Conservation (phyloP, 2,113 vertebrate species). For the Scophthalmus maximus region DNA sequence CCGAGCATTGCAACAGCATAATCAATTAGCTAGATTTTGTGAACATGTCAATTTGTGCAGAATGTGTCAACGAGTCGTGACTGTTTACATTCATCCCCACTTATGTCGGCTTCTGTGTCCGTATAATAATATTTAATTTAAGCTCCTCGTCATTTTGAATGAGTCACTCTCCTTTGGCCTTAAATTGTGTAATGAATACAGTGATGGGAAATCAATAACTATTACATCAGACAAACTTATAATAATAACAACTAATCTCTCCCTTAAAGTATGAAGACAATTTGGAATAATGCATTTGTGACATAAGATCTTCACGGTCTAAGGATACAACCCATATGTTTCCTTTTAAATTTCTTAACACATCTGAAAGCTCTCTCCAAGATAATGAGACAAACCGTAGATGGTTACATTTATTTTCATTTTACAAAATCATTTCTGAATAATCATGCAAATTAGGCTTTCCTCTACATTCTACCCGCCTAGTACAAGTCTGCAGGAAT, state of each 20-base stretch:
- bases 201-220: too few species aligned
- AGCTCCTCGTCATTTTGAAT: not conserved
- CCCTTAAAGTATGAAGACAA: not conserved
- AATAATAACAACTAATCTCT: not conserved
- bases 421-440: conserved; percentile 58
- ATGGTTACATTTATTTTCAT: conserved; percentile 51
- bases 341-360: not conserved
- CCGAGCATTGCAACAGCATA: not conserved
- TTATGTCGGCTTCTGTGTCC: too few species aligned
- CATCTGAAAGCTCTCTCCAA: not conserved
- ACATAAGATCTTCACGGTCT: not conserved
- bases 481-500: conserved; percentile 42
- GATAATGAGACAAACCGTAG: conserved; percentile 34
- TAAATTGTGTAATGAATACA: too few species aligned
- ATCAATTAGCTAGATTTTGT: not conserved
- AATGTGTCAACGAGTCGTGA: not conserved
- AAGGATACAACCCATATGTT: not conserved
- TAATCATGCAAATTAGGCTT: conserved; percentile 49
- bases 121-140: too few species aligned
- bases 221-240: too few species aligned
- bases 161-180: not conserved
- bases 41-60: not conserved
- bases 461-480: conserved; percentile 18
- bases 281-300: not conserved
- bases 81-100: not conserved